Base-by-base conservation (phyloP, 2,797 vertebrate species). In the Hippocampus kuda region DNA sequence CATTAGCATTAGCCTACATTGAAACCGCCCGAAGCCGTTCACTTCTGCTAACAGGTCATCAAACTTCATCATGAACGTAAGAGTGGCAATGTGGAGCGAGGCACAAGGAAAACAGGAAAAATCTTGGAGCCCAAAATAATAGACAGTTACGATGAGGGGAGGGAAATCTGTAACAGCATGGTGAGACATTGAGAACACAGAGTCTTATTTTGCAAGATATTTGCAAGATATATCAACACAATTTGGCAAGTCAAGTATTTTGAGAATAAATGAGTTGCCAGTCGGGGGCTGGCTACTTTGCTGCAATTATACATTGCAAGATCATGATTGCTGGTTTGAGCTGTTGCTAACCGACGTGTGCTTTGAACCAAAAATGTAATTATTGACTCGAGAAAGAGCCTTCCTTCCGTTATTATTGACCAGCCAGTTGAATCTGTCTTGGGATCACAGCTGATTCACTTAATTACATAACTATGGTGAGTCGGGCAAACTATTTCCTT, bases 11-110 rank as follows among this genome's bases (percentile, higher is more conserved):
- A 84, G 87, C 42, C 78, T 57, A 5, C 91, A 34, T 38, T 94
- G 94, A 81, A 93, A 95, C 71, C 69, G 89, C 46, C 93, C 92
- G 70, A 93, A 95, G 73, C 92, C 91, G 0, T 90, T 84, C 0
- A 74, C 85, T 74, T 94, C 89, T n/a, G 82, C 77, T 66, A 96
- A 70, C 56, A 95, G 71, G 56, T 93, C 91, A 46, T 96, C 94
- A 73, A 95, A 94, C 77, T 88, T 88, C 92, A 95, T 95, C 54
- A 72, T 82, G 49, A 54, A 42, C 8, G 54, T 26, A 5, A 3
- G 8, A 48, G 13, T 49, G 44, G 44, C 16, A 49, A 49, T 27
- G 63, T 26, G 41, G 42, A 49, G 18, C 46, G 30, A 66, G 49
- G 27, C 1, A n/a, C 49, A 22, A 9, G 53, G 2, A 65, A 48